These are phyloP conservation scores for Chrysomela aeneicollis DNA, from an alignment of 2,888 invertebrate genomes.

Conservation along the genomic window DNA sequence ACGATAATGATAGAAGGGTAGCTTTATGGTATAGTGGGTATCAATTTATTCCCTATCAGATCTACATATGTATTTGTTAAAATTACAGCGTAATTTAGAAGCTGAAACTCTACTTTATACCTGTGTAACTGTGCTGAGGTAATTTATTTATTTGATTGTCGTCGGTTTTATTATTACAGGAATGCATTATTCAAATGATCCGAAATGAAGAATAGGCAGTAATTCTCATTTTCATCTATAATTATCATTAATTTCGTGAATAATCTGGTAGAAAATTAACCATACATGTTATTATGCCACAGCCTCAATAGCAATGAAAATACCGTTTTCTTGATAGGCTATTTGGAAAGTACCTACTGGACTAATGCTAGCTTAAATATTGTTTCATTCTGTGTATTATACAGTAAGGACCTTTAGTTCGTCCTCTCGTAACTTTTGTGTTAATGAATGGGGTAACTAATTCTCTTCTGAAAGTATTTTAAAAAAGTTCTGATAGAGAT, in stretches of 20 bases:
- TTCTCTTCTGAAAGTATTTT: too few relatives aligned
- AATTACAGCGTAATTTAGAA: conserved; percentile 48
- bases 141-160: conserved; percentile 34
- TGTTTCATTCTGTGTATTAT: too few relatives aligned
- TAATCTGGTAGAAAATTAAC: conserved; percentile 27
- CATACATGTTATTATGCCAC: conserved; percentile 1
- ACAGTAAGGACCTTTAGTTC: too few relatives aligned
- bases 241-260: conserved; percentile 25
- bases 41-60: conserved; percentile 50
- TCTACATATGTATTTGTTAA: conserved; percentile 49
- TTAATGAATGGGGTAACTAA: too few relatives aligned
- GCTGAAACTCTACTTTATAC: conserved; percentile 32
- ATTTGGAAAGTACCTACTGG: neutral
- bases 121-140: conserved; percentile 33
- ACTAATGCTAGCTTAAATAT: too few relatives aligned
- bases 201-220: conserved; percentile 19
- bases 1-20: conserved; percentile 44
- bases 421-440: too few relatives aligned
- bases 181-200: conserved; percentile 31
- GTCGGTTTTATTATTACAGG: conserved; percentile 25
- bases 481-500: too few relatives aligned
- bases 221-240: conserved; percentile 21
- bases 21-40: conserved; percentile 40
- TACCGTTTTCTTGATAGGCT: neutral
- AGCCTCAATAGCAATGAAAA: neutral